Conservation (phyloP, 2,797 vertebrate genomes). For the Spondyliosoma cantharus region DNA sequence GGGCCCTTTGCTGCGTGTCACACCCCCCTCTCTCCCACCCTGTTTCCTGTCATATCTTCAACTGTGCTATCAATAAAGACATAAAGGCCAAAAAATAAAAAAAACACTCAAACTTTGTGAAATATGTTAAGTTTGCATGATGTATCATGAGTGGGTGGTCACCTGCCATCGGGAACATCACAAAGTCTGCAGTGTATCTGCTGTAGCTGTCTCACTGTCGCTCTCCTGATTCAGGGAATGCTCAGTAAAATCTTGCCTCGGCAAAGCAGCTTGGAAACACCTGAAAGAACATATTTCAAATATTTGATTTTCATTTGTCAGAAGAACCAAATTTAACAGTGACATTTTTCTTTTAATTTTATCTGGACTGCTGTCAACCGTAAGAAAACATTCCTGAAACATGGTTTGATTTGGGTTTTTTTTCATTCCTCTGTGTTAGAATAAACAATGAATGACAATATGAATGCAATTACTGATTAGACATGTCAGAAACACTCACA, state of each 20-base stretch:
- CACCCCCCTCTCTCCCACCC: no score
- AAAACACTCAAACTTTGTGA: slow-evolving; percentile 7
- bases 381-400: slow-evolving; percentile 70
- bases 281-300: slow-evolving; percentile 22
- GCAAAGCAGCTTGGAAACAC: slow-evolving; percentile 31
- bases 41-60: no score
- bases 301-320: slow-evolving; percentile 30
- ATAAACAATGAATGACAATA: slow-evolving; percentile 23
- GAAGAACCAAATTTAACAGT: slow-evolving; percentile 16
- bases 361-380: slow-evolving; percentile 70
- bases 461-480: slow-evolving; percentile 10
- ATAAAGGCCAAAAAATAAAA: no score
- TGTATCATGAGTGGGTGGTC: slow-evolving; percentile 36
- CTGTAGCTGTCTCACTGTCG: slow-evolving; percentile 75
- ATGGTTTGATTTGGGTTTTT: slow-evolving; percentile 60
- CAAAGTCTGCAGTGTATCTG: slow-evolving; percentile 65
- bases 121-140: slow-evolving; percentile 14
- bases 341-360: slow-evolving; percentile 41
- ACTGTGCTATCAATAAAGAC: no score
- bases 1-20: no score
- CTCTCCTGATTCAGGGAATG: slow-evolving; percentile 70
- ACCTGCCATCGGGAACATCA: slow-evolving; percentile 80
- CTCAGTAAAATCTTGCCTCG: slow-evolving; percentile 73
- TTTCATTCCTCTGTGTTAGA: slow-evolving; percentile 69
- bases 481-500: background rate